Conservation (phyloP, 1,140 invertebrate species). For the Aphaenogaster floridana region DNA sequence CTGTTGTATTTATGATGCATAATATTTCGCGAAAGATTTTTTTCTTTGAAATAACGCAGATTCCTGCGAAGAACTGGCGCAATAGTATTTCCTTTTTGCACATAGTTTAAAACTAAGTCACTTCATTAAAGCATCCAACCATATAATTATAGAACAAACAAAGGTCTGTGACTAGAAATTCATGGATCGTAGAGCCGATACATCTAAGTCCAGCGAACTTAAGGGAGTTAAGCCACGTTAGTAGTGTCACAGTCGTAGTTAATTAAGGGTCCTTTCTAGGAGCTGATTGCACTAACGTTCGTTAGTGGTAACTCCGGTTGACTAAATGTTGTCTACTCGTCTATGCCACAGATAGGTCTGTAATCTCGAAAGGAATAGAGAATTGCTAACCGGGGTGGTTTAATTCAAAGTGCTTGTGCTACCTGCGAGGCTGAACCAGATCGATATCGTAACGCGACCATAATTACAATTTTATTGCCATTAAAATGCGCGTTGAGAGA, state of each 20-base stretch:
- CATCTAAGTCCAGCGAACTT: conserved; percentile 36
- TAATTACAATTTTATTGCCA: background rate
- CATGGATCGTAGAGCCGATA: conserved; percentile 15
- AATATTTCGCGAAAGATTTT: background rate
- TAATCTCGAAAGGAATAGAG: conserved; percentile 47
- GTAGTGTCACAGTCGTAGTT: conserved; percentile 52
- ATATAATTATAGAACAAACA: background rate
- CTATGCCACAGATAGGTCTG: conserved; percentile 54
- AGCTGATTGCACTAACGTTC: conserved; percentile 60
- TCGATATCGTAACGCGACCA: background rate
- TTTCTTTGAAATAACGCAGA: background rate
- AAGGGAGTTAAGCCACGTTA: conserved; percentile 39
- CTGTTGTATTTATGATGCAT: background rate
- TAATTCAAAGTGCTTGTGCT: conserved; percentile 18
- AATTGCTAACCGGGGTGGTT: conserved; percentile 27
- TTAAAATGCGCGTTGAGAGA: background rate
- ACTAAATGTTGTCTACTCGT: conserved; percentile 60
- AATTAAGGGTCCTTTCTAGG: conserved; percentile 51
- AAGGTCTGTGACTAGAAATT: background rate
- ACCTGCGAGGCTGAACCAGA: background rate
- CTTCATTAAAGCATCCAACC: background rate
- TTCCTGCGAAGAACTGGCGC: background rate
- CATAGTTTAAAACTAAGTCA: background rate
- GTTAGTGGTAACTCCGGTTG: conserved; percentile 46
- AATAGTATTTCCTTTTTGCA: too few relatives aligned